A percentile compares a stretch with the other conserved stretches of the same genome.
Conservation (phyloP, 2,113 vertebrate genomes). For the Datnioides undecimradiatus region DNA sequence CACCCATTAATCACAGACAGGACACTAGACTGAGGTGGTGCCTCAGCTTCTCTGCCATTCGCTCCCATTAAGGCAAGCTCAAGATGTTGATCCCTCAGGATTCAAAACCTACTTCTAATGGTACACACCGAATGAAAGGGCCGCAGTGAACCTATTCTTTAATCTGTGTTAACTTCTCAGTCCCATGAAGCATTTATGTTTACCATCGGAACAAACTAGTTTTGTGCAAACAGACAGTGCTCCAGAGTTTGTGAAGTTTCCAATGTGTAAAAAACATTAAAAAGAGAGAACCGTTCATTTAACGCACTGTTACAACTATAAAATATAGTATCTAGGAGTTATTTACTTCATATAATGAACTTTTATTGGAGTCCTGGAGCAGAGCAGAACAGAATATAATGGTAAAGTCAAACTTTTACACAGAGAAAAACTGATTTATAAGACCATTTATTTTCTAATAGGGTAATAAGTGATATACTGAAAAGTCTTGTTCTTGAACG, state of each 20-base stretch:
- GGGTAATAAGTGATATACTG: not conserved
- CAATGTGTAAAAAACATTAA: not conserved
- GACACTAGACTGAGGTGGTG: constrained; percentile 20
- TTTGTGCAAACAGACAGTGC: not conserved
- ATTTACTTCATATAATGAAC: not conserved
- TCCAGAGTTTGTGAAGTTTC: not conserved
- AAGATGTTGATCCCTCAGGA: constrained; percentile 1
- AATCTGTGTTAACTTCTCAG: not conserved
- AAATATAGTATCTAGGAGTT: not conserved
- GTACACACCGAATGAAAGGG: not conserved
- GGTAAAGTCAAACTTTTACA: not conserved
- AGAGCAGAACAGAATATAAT: not conserved
- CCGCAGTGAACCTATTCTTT: not conserved
- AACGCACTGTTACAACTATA: not conserved
- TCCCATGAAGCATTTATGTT: not conserved
- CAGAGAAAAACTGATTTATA: not conserved
- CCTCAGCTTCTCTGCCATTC: constrained; percentile 1
- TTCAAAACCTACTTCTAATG: not conserved
- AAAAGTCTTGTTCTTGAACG: too few relatives aligned
- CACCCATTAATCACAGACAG: constrained; percentile 61
- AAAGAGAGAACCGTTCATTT: not conserved
- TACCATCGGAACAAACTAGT: not conserved
- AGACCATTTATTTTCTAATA: not conserved
- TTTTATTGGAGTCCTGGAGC: constrained; percentile 2
- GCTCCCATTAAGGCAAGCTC: constrained; percentile 7